These are phyloP conservation scores for Vulpes vulpes DNA, from an alignment of 2,113 vertebrate species.

Conservation along the genomic window DNA sequence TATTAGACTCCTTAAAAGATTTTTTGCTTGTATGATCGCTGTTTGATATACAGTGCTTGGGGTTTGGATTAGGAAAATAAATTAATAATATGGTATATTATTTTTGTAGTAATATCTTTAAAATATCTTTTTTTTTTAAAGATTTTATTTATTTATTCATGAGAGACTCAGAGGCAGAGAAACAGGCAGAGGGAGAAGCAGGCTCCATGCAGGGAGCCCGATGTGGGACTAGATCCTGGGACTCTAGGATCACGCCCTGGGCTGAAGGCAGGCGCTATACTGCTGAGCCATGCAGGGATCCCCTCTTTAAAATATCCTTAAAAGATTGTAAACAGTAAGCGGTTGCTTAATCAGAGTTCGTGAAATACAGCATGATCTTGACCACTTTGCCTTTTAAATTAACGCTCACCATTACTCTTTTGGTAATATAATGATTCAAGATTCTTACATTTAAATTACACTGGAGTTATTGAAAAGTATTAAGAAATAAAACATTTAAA, in stretches of 20 bases:
- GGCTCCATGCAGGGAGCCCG: no score
- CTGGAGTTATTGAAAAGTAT: constrained; percentile 72
- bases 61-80: constrained; percentile 50
- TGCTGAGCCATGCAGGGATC: no score
- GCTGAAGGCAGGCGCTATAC: no score
- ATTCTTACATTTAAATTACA: constrained; percentile 70
- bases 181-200: no score
- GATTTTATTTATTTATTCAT: no score
- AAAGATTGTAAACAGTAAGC: constrained; percentile 50
- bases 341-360: constrained; percentile 48
- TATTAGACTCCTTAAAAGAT: constrained; percentile 48
- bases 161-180: no score
- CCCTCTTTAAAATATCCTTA: not conserved
- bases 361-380: constrained; percentile 33
- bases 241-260: no score
- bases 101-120: constrained; percentile 58
- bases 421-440: constrained; percentile 77
- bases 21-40: constrained; percentile 58
- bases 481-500: constrained; percentile 75
- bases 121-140: not conserved
- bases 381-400: constrained; percentile 56
- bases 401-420: constrained; percentile 78
- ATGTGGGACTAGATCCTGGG: no score
- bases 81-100: constrained; percentile 36
- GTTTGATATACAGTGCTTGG: constrained; percentile 14